These are phyloP conservation scores for Smithornis capensis DNA, from an alignment of 2,113 vertebrate genomes.

Conservation along the genomic window DNA sequence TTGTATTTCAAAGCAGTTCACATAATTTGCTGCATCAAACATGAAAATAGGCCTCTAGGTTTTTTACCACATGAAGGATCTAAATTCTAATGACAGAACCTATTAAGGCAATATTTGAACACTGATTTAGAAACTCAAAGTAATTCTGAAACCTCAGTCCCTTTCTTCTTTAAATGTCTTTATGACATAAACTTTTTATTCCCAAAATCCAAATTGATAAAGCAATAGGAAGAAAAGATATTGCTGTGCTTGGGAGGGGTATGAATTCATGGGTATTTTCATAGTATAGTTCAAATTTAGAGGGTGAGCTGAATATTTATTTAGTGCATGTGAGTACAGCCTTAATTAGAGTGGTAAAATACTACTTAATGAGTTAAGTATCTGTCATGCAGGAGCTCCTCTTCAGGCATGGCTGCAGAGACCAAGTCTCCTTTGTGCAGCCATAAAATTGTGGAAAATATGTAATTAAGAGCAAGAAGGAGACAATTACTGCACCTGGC, in stretches of 20 bases:
- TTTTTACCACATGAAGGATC: background rate
- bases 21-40: background rate
- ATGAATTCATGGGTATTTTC: background rate
- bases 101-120: background rate
- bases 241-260: background rate
- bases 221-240: background rate
- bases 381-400: background rate
- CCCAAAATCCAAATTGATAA: background rate
- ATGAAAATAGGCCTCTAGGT: background rate
- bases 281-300: background rate
- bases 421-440: background rate
- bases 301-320: background rate
- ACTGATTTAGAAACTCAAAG: background rate
- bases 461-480: background rate
- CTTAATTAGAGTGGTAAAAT: background rate
- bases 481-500: background rate
- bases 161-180: background rate
- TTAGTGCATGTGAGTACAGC: background rate
- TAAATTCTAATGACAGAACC: background rate
- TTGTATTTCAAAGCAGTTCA: background rate
- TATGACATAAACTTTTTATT: background rate
- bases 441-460: background rate
- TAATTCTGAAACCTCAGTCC: background rate
- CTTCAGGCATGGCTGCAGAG: background rate
- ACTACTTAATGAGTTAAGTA: background rate